Conservation (phyloP, 2,113 vertebrate genomes). For the Microcebus jonahi region DNA sequence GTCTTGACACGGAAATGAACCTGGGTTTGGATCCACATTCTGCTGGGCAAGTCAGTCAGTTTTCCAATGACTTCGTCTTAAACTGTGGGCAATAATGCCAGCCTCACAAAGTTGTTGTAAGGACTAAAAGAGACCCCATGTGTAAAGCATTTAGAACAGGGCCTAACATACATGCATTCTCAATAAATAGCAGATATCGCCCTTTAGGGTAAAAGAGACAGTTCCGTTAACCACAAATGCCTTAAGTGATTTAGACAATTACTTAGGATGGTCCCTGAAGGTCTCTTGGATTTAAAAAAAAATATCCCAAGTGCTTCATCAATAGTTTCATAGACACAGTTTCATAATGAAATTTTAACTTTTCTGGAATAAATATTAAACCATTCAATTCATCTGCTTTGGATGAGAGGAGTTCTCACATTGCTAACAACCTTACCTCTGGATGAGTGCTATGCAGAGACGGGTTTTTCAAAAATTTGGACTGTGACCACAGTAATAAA, state of each 20-base stretch:
- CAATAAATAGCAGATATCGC: background rate
- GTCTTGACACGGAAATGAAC: background rate
- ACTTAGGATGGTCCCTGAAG: background rate
- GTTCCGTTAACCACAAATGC: background rate
- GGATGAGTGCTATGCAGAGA: background rate
- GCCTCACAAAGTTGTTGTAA: background rate
- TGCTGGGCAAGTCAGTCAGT: background rate
- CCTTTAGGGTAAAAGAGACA: background rate
- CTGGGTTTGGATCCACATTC: background rate
- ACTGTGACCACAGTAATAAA: background rate
- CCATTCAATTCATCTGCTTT: background rate
- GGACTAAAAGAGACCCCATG: background rate
- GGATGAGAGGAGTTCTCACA: background rate
- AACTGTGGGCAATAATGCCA: background rate
- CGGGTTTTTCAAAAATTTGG: background rate
- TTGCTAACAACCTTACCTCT: background rate
- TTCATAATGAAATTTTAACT: background rate
- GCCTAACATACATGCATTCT: background rate
- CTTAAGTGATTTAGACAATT: background rate
- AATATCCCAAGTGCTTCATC: background rate
- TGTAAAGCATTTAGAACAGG: background rate
- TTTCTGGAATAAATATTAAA: background rate
- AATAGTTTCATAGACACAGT: background rate
- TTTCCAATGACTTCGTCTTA: background rate
- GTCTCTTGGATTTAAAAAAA: conserved; percentile 43